Conservation (phyloP, 2,888 invertebrate genomes). For the Pseudanteris insignis region DNA sequence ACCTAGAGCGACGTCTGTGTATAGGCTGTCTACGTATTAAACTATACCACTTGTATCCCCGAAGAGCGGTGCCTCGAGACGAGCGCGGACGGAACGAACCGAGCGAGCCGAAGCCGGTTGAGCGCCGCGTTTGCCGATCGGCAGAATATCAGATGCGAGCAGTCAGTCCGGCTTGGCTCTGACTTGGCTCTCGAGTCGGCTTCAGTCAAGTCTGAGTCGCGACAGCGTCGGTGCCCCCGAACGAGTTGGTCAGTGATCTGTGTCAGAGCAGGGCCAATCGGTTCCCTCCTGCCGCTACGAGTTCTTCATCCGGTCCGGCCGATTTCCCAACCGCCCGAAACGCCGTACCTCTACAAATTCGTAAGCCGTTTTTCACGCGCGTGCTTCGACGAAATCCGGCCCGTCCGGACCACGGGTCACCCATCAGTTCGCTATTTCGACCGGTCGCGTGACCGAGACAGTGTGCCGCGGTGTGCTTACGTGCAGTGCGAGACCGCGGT, state of each 20-base stretch:
- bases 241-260: conserved; percentile 55
- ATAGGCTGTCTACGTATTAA: conserved; percentile 19
- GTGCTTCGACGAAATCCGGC: too few relatives aligned
- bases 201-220: conserved; percentile 43
- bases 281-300: conserved; percentile 4
- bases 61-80: conserved; percentile 31
- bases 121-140: conserved; percentile 42
- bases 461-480: conserved; percentile 27
- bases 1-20: conserved; percentile 16
- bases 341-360: too few relatives aligned
- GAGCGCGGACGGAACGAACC: conserved; percentile 43
- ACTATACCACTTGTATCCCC: conserved; percentile 26
- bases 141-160: conserved; percentile 44
- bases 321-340: not conserved
- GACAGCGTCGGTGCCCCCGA: conserved; percentile 53
- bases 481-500: conserved; percentile 20
- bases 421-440: conserved; percentile 1
- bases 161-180: conserved; percentile 49
- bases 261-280: conserved; percentile 49
- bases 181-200: conserved; percentile 28
- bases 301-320: not conserved
- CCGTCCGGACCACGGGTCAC: too few relatives aligned
- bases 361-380: too few relatives aligned
- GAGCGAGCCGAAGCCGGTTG: conserved; percentile 49
- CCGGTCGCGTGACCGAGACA: conserved; percentile 29